Evolutionary conservation across 2,113 vertebrate species (phyloP).

Genomic region (Gadus macrocephalus): DNA sequence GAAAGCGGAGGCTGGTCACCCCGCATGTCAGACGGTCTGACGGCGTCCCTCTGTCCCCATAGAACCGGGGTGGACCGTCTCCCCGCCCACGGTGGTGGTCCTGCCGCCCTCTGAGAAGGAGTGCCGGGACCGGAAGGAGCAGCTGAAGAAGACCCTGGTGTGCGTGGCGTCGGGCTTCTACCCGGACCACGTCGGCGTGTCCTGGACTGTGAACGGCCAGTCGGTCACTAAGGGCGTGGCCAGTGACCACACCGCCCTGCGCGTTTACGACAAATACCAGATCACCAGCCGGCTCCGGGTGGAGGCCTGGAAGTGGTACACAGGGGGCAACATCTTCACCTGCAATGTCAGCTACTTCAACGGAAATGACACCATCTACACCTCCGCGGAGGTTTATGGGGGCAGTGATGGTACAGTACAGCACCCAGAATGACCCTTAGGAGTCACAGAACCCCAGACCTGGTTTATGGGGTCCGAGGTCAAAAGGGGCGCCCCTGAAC

Average conservation of each 20-base stretch:
- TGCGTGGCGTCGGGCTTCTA: slow-evolving; percentile 81
- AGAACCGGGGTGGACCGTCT: accelerated
- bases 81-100: slow-evolving; percentile 64
- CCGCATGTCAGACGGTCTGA: too few species aligned
- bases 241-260: slow-evolving; percentile 58
- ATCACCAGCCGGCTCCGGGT: slow-evolving; percentile 83
- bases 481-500: too few species aligned
- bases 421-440: too few species aligned
- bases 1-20: too few species aligned
- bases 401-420: too few species aligned
- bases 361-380: accelerated
- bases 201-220: slow-evolving; percentile 63
- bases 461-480: too few species aligned
- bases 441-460: too few species aligned
- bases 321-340: slow-evolving; percentile 47
- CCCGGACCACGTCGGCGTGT: slow-evolving; percentile 81
- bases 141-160: slow-evolving; percentile 72
- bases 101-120: slow-evolving; percentile 71
- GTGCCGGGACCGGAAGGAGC: slow-evolving; percentile 18
- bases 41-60: not conserved
- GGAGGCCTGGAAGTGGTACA: slow-evolving; percentile 54
- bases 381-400: not conserved
- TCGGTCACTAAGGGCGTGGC: slow-evolving; percentile 33
- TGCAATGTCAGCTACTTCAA: slow-evolving; percentile 71
- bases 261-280: accelerated